Evolutionary conservation across 2,797 vertebrate genomes (phyloP), one percentile per base, ranked within the genome.

Genomic region (Helicolenus hilgendorfi): DNA sequence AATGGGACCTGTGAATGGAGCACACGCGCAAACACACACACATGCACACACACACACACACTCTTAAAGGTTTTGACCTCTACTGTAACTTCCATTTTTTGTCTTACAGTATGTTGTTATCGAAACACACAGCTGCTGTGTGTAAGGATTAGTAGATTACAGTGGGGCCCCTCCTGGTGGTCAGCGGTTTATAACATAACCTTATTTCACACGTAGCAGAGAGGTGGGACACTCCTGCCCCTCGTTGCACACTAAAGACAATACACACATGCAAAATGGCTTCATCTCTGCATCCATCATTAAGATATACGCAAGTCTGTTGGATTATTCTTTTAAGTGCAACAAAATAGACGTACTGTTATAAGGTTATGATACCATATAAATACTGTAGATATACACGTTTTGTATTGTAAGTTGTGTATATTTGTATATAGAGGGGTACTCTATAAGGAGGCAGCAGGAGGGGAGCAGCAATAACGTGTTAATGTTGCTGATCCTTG

Each of bases 231-330:
- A 56, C 90, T 90, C 88, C 84, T 84, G 84, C 92, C 86, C 45
- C 82, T 93, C 82, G 72, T 69, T 95, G 82, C 89, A 93, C 93
- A 88, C 85, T 62, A 81, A 92, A 93, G 93, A 97, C 95, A 89
- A 94, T 88, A 95, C 92, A 92, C 89, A 96, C 96, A 96, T 97
- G 96, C 96, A 97, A 96, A 89, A 96, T 94, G 93, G 88, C 88
- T 92, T 96, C 84, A 84, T 91, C 91, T 92, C 94, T 91, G 93
- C 96, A 91, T 95, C 91, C 87, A 76, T 85, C 91, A 64, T 87
- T 62, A 27, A 91, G 83, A 94, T 91, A 89, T 88, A 94, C 27
- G 72, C 68, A 13, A 74, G 78, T 92, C 87, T 83, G 87, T 92
- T 81, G 80, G 92, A 91, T 89, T 91, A 88, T 94, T 96, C 76